Conservation (phyloP, 1,140 invertebrate genomes). For the Luehdorfia chinensis region DNA sequence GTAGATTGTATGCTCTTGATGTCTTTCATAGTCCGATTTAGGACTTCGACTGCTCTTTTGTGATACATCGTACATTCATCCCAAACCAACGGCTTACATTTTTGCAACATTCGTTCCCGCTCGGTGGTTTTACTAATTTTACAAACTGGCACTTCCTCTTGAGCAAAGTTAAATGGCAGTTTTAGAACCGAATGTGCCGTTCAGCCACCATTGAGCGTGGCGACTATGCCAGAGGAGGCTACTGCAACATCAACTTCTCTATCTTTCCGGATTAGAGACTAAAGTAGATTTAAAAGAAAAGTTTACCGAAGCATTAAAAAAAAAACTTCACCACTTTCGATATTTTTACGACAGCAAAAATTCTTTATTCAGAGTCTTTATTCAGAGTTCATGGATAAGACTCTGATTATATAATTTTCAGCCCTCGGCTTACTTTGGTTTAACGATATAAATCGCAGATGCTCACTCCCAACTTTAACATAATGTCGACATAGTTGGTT, state of each 20-base stretch:
- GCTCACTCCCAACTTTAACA: too few relatives aligned
- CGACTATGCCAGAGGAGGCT: conserved; percentile 78
- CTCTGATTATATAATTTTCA: too few relatives aligned
- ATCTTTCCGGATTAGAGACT: conserved; percentile 41
- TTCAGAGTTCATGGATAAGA: neutral
- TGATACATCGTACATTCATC: conserved; percentile 35
- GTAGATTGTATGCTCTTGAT: conserved; percentile 13
- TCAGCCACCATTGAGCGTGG: conserved; percentile 68
- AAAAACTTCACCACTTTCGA: neutral
- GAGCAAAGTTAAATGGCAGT: conserved; percentile 32
- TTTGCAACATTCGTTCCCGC: conserved; percentile 25
- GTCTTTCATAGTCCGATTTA: conserved; percentile 44
- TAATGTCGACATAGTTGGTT: too few relatives aligned
- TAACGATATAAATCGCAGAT: too few relatives aligned
- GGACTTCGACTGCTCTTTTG: neutral
- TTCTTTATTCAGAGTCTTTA: neutral
- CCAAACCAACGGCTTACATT: conserved; percentile 52
- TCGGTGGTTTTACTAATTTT: conserved; percentile 30
- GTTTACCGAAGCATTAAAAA: conserved; percentile 38
- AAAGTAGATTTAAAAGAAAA: conserved; percentile 52
- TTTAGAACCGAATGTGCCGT: too few relatives aligned
- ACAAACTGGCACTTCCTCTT: conserved; percentile 29
- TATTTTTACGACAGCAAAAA: neutral
- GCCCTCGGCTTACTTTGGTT: too few relatives aligned
- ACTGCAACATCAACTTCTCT: conserved; percentile 61